Base-by-base conservation (phyloP, 2,888 invertebrate genomes). In the Hipparchia sbordonii region DNA sequence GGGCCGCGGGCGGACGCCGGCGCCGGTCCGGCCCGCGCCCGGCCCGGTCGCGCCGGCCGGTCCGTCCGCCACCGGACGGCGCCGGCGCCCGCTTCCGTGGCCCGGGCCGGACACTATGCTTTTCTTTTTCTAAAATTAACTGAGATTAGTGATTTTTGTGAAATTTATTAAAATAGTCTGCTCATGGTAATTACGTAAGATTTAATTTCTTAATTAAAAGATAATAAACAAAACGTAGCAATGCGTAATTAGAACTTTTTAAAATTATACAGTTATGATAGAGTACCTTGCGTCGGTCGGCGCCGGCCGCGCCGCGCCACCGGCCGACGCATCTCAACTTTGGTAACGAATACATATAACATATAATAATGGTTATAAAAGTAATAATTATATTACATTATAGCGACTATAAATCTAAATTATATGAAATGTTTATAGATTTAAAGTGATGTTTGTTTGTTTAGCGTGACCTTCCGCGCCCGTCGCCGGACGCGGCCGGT, bases 391-490 rank as follows among this genome's bases (percentile, higher is more conserved):
- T 93, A 93, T 93, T 91, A 93, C 93, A 93, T 93, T 92, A 93
- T 93, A 93, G 93, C 88, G 86, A 90, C 88, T 92, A 92, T 93
- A 91, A 91, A 92, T 93, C 90, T 93, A 93, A 93, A 93, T 92
- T 93, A 93, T 93, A 93, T 93, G 90, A 93, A 93, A 93, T 93
- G 93, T 93, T 93, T 93, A 93, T 93, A 93, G 93, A 92, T 90
- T 89, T 92, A 93, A 90, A 77, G 90, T 87, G 88, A 89, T 80
- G 87, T 91, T 91, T 88, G 89, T 92, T 93, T 93, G 83, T 90
- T 91, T 93, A 92, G 92, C 83, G 89, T 90, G 91, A 90, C 85
- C 82, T 89, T 89, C 89, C 87, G 92, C 89, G 90, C 89, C 89
- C 87, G 85, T 84, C 83, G 88, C 86, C 85, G 84, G 39, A 39